Evolutionary conservation across 2,888 invertebrate genomes (phyloP).

Genomic region (Branchipolynoe longqiensis): DNA sequence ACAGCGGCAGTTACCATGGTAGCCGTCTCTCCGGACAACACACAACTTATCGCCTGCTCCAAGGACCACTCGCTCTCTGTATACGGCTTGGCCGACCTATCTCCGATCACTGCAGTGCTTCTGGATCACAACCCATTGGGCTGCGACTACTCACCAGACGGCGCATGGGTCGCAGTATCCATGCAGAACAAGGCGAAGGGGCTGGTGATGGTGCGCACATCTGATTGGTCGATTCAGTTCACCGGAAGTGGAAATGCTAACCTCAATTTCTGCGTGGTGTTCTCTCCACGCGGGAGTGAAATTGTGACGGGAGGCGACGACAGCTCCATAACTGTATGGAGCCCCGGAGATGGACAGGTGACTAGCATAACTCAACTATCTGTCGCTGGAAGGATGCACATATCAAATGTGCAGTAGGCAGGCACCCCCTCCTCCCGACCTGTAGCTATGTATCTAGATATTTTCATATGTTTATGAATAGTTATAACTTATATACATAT

Average conservation of each 20-base stretch:
- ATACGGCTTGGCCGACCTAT: constrained; percentile 44
- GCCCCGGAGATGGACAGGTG: constrained; percentile 35
- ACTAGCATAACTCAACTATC: too few relatives aligned
- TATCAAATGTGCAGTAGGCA: too few relatives aligned
- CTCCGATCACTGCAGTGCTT: neutral
- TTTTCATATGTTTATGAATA: too few relatives aligned
- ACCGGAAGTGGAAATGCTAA: neutral
- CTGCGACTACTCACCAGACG: constrained; percentile 59
- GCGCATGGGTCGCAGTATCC: constrained; percentile 51
- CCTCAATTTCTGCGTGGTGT: constrained; percentile 51
- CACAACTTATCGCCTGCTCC: constrained; percentile 23
- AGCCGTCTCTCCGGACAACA: constrained; percentile 57
- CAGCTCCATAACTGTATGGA: constrained; percentile 57
- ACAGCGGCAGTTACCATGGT: constrained; percentile 55
- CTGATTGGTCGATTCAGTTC: constrained; percentile 25
- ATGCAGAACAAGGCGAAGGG: constrained; percentile 12
- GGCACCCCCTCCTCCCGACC: too few relatives aligned
- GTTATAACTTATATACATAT: too few relatives aligned
- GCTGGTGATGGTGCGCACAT: constrained; percentile 17
- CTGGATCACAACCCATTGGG: constrained; percentile 5
- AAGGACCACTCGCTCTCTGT: constrained; percentile 60
- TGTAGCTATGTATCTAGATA: too few relatives aligned
- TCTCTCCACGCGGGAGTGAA: constrained; percentile 41
- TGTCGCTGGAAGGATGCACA: too few relatives aligned
- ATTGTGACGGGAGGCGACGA: constrained; percentile 61